phyloP scores from a whole-genome alignment of 2,113 vertebrate species.

The Myiozetetes cayanensis region DNA sequence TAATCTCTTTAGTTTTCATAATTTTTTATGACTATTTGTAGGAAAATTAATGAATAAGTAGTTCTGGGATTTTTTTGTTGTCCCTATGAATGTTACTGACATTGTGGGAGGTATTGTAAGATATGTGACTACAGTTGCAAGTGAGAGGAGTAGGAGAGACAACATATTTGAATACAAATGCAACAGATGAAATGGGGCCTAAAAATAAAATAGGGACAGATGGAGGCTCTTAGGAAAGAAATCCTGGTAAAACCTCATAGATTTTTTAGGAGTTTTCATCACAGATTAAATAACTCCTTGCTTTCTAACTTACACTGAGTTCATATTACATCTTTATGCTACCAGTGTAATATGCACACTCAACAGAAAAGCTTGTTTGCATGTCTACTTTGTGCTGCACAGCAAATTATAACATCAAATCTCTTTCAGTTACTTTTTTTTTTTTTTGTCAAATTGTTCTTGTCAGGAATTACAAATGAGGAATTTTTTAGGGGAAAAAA shows the following conservation, averaged over 20 bases:
- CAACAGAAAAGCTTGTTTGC: background rate
- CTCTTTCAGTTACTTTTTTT: background rate
- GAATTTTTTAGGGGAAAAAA: background rate
- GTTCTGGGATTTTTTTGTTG: background rate
- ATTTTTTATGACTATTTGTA: background rate
- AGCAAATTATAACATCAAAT: background rate
- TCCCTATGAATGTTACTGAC: background rate
- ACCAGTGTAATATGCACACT: background rate
- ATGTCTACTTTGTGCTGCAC: background rate
- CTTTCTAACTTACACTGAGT: constrained; percentile 22
- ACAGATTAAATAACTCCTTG: background rate
- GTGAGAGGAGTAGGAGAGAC: background rate
- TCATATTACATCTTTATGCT: background rate
- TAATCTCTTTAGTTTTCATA: background rate
- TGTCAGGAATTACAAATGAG: background rate
- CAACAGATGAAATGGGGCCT: background rate
- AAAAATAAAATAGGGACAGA: constrained; percentile 27
- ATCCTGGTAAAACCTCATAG: background rate
- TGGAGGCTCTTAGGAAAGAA: background rate
- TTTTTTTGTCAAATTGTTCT: background rate
- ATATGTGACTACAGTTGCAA: background rate
- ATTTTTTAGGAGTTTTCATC: background rate
- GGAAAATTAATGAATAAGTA: background rate
- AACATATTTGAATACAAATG: background rate
- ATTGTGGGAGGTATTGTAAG: background rate